Evolutionary conservation across 2,797 vertebrate genomes (phyloP).

Genomic region (Anolis apletophallus): DNA sequence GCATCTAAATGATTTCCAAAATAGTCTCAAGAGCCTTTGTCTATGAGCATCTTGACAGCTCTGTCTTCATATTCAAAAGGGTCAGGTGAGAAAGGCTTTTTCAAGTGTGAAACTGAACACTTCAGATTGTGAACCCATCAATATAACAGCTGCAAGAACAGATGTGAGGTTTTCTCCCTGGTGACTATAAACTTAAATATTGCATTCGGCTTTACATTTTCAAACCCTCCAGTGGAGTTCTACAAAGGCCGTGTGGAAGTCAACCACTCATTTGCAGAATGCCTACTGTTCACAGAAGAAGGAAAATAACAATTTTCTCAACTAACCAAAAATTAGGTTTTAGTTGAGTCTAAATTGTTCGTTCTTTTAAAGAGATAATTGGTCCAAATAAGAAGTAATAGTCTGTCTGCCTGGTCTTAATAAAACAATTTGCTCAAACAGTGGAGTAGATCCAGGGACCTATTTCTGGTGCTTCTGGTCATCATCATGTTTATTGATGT

Average conservation of each 20-base stretch:
- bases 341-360: conserved; percentile 9
- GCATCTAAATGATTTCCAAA: conserved; percentile 56
- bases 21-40: conserved; percentile 59
- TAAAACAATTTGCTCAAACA: conserved; percentile 11
- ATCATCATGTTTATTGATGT: neutral
- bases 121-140: conserved; percentile 10
- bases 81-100: conserved; percentile 28
- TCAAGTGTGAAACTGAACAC: conserved; percentile 33
- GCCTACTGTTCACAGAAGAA: conserved; percentile 25
- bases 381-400: conserved; percentile 24
- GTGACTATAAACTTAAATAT: conserved; percentile 14
- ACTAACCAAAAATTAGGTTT: conserved; percentile 20
- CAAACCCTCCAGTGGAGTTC: neutral
- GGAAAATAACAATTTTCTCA: conserved; percentile 44
- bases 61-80: conserved; percentile 27
- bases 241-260: rapidly evolving
- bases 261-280: conserved; percentile 5
- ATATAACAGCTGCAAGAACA: conserved; percentile 32
- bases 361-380: conserved; percentile 28
- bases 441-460: neutral
- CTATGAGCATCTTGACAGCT: conserved; percentile 53
- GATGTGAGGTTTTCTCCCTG: neutral
- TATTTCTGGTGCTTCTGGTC: neutral
- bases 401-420: conserved; percentile 26
- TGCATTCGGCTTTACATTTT: neutral